Evolutionary conservation across 2,797 vertebrate species (phyloP).

Genomic region (Rhinogobio ventralis): DNA sequence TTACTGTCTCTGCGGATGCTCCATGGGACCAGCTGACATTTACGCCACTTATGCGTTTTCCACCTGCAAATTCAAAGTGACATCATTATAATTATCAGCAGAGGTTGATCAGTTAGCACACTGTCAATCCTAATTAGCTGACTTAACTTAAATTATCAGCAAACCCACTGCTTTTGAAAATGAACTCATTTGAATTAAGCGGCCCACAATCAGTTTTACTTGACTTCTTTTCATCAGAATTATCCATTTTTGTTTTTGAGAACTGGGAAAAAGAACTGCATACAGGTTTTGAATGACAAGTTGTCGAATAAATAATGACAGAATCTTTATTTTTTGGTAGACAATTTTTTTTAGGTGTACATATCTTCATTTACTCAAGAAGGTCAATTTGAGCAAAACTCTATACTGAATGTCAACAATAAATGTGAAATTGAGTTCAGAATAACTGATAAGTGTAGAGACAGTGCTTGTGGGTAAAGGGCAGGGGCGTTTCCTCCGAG

Average conservation of each 20-base stretch:
- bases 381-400: conserved; percentile 1
- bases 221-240: neutral
- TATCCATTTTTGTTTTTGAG: neutral
- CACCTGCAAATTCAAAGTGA: conserved; percentile 78
- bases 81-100: neutral
- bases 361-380: neutral
- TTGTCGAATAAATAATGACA: neutral
- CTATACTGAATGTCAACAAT: neutral
- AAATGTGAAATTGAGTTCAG: neutral
- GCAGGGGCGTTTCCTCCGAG: too few species aligned
- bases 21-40: conserved; percentile 96
- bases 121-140: neutral
- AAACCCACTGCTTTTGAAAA: neutral
- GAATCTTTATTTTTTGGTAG: too few species aligned
- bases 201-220: neutral
- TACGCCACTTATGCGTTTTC: conserved; percentile 98
- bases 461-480: neutral
- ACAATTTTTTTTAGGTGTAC: neutral
- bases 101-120: neutral
- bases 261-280: too few species aligned
- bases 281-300: neutral
- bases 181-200: neutral
- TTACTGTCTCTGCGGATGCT: conserved; percentile 85
- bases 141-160: neutral
- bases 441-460: neutral